Base-by-base conservation (phyloP, 2,888 invertebrate genomes). In the Chymomyza procnemis region DNA sequence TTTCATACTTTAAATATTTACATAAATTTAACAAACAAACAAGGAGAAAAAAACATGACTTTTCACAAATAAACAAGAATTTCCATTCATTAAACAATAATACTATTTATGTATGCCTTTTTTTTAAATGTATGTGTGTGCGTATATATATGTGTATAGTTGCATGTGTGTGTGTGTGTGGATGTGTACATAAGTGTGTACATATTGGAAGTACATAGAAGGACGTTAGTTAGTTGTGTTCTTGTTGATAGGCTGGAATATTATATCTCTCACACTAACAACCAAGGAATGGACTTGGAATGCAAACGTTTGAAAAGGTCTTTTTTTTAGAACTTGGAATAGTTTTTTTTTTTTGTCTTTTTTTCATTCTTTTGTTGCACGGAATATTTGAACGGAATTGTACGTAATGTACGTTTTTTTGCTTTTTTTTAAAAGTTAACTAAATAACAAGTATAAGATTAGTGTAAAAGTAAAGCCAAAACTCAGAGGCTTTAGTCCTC, bases 401-500 rank as follows among this genome's bases (percentile, higher is more conserved):
- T 80, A 75, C 79, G 67, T 68, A 71, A 46, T 79, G 72, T 68
- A 74, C 74, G 75, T 54, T 74, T 30, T 61, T 50, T 41, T 34
- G n/a, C n/a, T 47, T 79, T 87, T 79, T 87, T 82, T 88, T 26
- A 88, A 84, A 76, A 78, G 81, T 84, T 88, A 84, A 84, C 84
- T 84, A 84, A 71, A 84, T 84, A 84, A 84, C 84, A 84, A 76
- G 81, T 87, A 87, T 84, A 82, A 87, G 76, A 85, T 87, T 85
- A 88, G 82, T 88, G 83, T 83, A 87, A 86, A 81, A 81, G 79
- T 87, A 83, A 79, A 76, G 81, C 85, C 73, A 80, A n/a, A n/a
- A 62, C 61, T 26, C 26, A 34, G n/a, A 60, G 57, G 69, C 70
- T 79, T 93, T 97, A 98, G 92, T 99, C 99, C 93, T 99, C 99